These are phyloP conservation scores for Conchocele bisecta DNA, from an alignment of 2,888 invertebrate species.

Conservation along the genomic window DNA sequence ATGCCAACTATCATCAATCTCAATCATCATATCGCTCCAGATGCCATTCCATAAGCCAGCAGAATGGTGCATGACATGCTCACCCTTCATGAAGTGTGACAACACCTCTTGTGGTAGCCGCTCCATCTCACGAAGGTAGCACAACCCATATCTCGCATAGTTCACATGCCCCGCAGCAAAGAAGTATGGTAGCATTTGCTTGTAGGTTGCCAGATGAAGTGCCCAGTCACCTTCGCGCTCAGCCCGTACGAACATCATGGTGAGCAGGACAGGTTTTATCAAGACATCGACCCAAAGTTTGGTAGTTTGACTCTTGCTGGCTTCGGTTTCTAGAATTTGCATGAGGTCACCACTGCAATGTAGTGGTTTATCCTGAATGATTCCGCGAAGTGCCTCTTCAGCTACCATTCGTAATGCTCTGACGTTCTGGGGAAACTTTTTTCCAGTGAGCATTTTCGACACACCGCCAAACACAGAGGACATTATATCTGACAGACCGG, in stretches of 20 bases:
- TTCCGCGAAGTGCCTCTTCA: conserved; percentile 38
- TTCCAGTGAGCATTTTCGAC: conserved; percentile 57
- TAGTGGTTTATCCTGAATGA: too few species aligned
- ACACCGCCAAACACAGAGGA: conserved; percentile 58
- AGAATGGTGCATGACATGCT: conserved; percentile 59
- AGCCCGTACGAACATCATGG: conserved; percentile 52
- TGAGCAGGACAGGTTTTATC: conserved; percentile 56
- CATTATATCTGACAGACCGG: conserved; percentile 57
- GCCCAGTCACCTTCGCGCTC: conserved; percentile 58
- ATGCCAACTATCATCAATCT: too few species aligned
- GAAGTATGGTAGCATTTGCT: conserved; percentile 59
- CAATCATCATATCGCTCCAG: conserved; percentile 62
- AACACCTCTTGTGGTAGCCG: conserved; percentile 33
- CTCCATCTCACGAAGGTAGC: conserved; percentile 57
- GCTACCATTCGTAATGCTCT: conserved; percentile 30
- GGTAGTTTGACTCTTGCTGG: conserved; percentile 3
- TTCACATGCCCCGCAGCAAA: conserved; percentile 58
- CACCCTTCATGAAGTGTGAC: conserved; percentile 43
- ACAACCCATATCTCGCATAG: conserved; percentile 59
- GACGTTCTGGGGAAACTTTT: conserved; percentile 48
- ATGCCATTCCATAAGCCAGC: conserved; percentile 63
- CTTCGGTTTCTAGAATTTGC: conserved; percentile 28
- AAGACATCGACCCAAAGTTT: conserved; percentile 52
- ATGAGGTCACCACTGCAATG: conserved; percentile 22
- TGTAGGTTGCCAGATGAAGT: conserved; percentile 51